phyloP scores from a whole-genome alignment of 2,888 invertebrate genomes.

The Melinaea marsaeus region DNA sequence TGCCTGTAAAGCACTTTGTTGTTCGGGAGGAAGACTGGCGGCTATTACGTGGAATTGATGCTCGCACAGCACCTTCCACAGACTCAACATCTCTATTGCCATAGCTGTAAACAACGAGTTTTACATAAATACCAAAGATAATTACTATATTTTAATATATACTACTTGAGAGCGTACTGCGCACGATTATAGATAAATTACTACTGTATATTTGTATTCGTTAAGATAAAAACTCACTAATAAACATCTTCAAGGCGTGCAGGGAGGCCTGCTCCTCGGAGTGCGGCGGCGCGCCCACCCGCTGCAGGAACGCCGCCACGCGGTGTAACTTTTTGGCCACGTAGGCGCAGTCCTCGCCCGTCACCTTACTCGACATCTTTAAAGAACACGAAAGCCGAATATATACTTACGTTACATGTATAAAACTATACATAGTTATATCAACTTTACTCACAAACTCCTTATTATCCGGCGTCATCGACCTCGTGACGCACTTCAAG shows the following conservation, averaged over 20 bases:
- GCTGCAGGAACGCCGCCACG: slow-evolving; percentile 83
- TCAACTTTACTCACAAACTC: slow-evolving; percentile 73
- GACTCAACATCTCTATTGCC: slow-evolving; percentile 91
- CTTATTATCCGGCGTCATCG: slow-evolving; percentile 69
- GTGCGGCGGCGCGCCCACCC: slow-evolving; percentile 58
- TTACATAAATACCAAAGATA: not conserved
- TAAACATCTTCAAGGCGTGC: slow-evolving; percentile 84
- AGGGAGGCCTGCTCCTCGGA: slow-evolving; percentile 84
- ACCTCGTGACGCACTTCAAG: slow-evolving; percentile 83
- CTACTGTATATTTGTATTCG: not conserved
- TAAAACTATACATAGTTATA: not conserved
- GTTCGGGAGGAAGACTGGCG: slow-evolving; percentile 81
- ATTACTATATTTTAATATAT: not conserved
- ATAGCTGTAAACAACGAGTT: slow-evolving; percentile 65
- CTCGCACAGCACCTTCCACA: slow-evolving; percentile 95
- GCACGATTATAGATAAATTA: not conserved
- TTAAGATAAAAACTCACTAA: slow-evolving; percentile 58
- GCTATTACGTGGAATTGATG: slow-evolving; percentile 93
- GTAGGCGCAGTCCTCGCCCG: slow-evolving; percentile 83
- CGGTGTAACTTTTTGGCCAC: slow-evolving; percentile 86
- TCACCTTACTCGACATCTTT: slow-evolving; percentile 82
- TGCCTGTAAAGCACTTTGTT: slow-evolving; percentile 80
- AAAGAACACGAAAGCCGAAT: slow-evolving; percentile 29
- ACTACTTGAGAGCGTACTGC: too few species aligned
- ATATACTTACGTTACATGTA: not conserved